phyloP scores from a whole-genome alignment of 2,797 vertebrate species.

The Erithacus rubecula region DNA sequence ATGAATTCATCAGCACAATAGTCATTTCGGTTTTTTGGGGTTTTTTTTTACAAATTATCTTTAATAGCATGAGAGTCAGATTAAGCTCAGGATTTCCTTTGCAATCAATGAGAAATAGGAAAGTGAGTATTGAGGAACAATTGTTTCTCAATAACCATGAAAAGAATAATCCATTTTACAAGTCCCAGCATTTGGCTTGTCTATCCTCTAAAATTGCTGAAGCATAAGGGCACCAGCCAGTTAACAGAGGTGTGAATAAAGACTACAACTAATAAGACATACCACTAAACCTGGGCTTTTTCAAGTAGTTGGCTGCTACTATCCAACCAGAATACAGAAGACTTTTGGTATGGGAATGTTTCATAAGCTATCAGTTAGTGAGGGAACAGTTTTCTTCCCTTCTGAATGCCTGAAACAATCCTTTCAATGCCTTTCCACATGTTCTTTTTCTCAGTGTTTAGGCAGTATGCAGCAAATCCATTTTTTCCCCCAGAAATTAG shows the following conservation, averaged over 20 bases:
- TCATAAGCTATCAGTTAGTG: not conserved
- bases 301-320: not conserved
- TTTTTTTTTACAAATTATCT: not conserved
- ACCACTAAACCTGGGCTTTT: not conserved
- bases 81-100: slow-evolving; percentile 21
- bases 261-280: not conserved
- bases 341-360: not conserved
- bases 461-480: not conserved
- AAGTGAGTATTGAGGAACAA: not conserved
- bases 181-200: not conserved
- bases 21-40: not conserved
- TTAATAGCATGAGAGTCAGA: not conserved
- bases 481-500: not conserved
- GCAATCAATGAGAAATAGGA: slow-evolving; percentile 16
- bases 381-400: not conserved
- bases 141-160: not conserved
- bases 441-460: not conserved
- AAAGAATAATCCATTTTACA: slow-evolving; percentile 27
- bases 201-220: not conserved
- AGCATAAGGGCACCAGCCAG: not conserved
- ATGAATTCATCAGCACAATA: not conserved
- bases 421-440: not conserved
- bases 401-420: not conserved
- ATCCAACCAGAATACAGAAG: not conserved
- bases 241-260: not conserved